These are phyloP conservation scores for Tenthredo livida DNA, from an alignment of 2,888 invertebrate genomes.

Conservation along the genomic window DNA sequence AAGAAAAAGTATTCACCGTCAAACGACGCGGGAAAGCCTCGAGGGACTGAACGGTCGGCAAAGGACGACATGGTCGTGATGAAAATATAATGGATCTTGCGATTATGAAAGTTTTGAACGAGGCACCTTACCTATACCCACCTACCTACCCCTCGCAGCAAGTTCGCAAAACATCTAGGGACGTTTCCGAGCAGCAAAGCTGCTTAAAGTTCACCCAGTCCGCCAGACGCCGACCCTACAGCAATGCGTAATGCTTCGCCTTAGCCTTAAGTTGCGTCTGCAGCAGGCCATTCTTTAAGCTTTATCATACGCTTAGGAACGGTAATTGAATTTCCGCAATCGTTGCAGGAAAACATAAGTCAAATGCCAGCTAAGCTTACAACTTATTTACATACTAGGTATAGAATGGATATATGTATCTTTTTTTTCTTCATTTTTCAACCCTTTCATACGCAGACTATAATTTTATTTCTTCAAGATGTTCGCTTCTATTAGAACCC, in stretches of 20 bases:
- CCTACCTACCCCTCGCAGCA: neutral
- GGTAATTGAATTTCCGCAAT: constrained; percentile 29
- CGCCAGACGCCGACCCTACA: neutral
- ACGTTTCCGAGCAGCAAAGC: constrained; percentile 11
- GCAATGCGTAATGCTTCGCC: constrained; percentile 26
- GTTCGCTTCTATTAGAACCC: too few relatives aligned
- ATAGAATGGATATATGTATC: neutral
- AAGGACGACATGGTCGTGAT: constrained; percentile 37
- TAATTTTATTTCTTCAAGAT: neutral
- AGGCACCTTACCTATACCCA: neutral
- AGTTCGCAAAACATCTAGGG: constrained; percentile 5
- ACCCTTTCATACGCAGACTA: neutral
- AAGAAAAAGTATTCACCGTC: constrained; percentile 9
- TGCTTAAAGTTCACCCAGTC: constrained; percentile 23
- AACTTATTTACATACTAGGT: neutral
- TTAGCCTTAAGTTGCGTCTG: neutral
- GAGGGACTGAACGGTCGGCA: constrained; percentile 27
- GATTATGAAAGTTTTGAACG: constrained; percentile 44
- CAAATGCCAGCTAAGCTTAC: neutral
- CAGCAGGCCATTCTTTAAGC: constrained; percentile 8
- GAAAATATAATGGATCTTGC: constrained; percentile 45
- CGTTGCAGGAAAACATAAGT: neutral
- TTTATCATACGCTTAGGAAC: constrained; percentile 13
- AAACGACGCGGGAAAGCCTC: constrained; percentile 26
- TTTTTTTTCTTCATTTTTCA: neutral